Evolutionary conservation across 2,888 invertebrate species (phyloP).

Genomic region (Cyclophora punctaria): DNA sequence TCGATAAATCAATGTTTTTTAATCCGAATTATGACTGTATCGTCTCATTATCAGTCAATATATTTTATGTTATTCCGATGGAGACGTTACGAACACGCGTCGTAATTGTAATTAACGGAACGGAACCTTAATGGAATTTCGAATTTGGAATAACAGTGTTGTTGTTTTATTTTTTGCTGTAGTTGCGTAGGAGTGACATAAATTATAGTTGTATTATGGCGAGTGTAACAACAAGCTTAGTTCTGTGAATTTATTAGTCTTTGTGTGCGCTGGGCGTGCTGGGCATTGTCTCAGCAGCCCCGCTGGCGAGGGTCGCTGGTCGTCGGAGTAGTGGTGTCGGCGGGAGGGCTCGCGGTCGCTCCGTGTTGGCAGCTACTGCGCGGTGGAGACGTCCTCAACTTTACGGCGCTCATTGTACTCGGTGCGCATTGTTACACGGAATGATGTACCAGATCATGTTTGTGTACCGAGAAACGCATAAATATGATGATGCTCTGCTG

Average conservation of each 20-base stretch:
- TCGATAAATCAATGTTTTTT: constrained; percentile 39
- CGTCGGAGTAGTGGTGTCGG: constrained; percentile 41
- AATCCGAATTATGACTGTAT: constrained; percentile 38
- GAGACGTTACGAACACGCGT: constrained; percentile 32
- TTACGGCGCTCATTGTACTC: too few species aligned
- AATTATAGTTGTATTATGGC: constrained; percentile 34
- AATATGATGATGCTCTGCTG: too few species aligned
- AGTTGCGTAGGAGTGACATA: constrained; percentile 45
- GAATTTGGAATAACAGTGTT: constrained; percentile 30
- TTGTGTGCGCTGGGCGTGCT: constrained; percentile 29
- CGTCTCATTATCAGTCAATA: constrained; percentile 36
- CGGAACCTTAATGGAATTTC: constrained; percentile 24
- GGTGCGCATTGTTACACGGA: too few species aligned
- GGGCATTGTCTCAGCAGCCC: constrained; percentile 45
- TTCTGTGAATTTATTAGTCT: constrained; percentile 34
- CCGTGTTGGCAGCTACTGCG: constrained; percentile 54
- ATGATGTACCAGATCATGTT: too few species aligned
- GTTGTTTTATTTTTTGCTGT: constrained; percentile 22
- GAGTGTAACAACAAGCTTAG: constrained; percentile 27
- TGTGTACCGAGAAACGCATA: too few species aligned
- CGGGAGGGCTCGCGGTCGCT: constrained; percentile 14
- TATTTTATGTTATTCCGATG: constrained; percentile 30
- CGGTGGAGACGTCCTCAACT: constrained; percentile 25
- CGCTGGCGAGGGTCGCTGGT: constrained; percentile 27
- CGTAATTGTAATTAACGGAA: constrained; percentile 32